Base-by-base conservation (phyloP, 2,888 invertebrate genomes). In the Tinea trinotella region DNA sequence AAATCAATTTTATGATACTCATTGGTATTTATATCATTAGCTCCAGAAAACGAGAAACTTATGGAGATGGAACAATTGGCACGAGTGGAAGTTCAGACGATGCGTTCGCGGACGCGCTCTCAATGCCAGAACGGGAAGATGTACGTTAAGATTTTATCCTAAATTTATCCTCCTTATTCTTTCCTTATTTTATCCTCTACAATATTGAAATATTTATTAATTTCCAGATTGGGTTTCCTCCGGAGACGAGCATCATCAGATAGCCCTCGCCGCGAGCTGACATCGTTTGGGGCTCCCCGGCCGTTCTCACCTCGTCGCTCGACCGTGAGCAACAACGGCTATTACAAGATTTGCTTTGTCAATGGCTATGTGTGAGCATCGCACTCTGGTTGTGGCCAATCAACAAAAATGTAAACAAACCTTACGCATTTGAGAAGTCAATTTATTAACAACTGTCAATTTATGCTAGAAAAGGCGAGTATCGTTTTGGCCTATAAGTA, bases 31-130 rank as follows among this genome's bases (percentile, higher is more conserved):
- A 5, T 7, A 40, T 40, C 13, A 3, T 2, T 52, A 86, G 85
- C 76, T 80, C 85, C 85, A 77, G 85, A 85, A 85, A 82, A 60
- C 77, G 83, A 83, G 81, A 87, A 86, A 71, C 71, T 74, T 87
- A 87, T 86, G 87, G 90, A 89, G 87, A 88, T 90, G 87, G 90
- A 90, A 78, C 88, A 89, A 76, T 85, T 90, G 86, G 90, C 90
- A 72, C 83, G 71, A 81, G 83, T 69, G 85, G 87, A 87, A 82
- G 87, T 70, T 79, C 84, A 78, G 83, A 85, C 80, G 79, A 86
- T 82, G 79, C 85, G 87, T 81, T 84, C 86, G 78, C 85, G 85
- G 81, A 84, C 83, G 79, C 86, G 84, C 66, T 84, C 84, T 78
- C 85, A 76, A 72, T 85, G 85, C 78, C 87, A 86, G 83, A 86